Evolutionary conservation across 2,888 invertebrate species (phyloP).

Genomic region (Axea sp.): DNA sequence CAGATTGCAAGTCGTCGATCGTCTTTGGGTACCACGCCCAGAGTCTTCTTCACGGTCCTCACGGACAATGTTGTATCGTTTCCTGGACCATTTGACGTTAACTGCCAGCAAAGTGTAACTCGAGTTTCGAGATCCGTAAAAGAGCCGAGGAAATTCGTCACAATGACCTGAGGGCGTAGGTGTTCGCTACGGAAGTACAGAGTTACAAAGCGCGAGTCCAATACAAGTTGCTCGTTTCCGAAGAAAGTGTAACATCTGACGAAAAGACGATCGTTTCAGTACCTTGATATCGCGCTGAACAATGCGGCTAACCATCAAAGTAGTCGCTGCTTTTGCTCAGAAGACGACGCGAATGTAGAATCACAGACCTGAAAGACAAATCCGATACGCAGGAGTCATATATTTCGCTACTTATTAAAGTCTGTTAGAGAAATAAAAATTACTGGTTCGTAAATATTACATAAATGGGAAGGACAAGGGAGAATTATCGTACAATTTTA

Average conservation of each 20-base stretch:
- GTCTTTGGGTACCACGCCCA: conserved; percentile 65
- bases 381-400: conserved; percentile 26
- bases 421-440: too few species aligned
- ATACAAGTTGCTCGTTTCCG: conserved; percentile 52
- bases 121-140: conserved; percentile 52
- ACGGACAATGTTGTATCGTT: conserved; percentile 70
- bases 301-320: conserved; percentile 53
- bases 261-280: conserved; percentile 10
- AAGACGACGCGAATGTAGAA: conserved; percentile 14
- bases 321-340: conserved; percentile 29
- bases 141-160: conserved; percentile 68
- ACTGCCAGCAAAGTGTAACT: conserved; percentile 60
- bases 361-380: conserved; percentile 19
- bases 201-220: conserved; percentile 63
- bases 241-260: conserved; percentile 57
- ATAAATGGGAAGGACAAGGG: too few species aligned
- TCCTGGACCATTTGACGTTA: conserved; percentile 57
- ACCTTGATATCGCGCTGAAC: conserved; percentile 26
- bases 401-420: conserved; percentile 1
- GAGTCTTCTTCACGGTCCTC: conserved; percentile 62
- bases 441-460: too few species aligned
- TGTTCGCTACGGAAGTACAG: conserved; percentile 69
- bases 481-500: too few species aligned
- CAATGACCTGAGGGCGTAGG: conserved; percentile 67
- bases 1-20: conserved; percentile 59